Evolutionary conservation across 2,888 invertebrate species (phyloP).

Genomic region (Harpagoxenus sublaevis): DNA sequence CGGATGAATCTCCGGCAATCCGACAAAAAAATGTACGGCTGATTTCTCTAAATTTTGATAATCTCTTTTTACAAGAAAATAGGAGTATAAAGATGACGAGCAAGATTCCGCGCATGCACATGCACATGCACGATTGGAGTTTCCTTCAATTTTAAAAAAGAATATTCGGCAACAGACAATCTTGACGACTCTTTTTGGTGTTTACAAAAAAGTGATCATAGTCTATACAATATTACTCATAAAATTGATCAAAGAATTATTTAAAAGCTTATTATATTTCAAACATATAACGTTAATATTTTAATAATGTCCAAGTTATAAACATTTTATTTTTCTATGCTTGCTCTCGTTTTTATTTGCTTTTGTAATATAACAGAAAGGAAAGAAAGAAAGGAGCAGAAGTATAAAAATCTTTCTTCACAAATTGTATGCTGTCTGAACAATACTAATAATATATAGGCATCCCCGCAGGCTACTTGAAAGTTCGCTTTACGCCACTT

Average conservation of each 20-base stretch:
- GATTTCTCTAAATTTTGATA: no score
- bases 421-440: background rate
- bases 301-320: background rate
- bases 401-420: background rate
- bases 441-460: background rate
- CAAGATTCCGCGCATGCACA: no score
- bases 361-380: background rate
- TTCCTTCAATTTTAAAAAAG: no score
- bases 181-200: no score
- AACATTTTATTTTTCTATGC: background rate
- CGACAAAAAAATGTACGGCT: background rate
- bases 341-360: background rate
- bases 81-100: no score
- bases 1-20: background rate
- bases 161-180: no score
- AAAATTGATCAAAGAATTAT: background rate
- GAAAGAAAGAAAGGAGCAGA: background rate
- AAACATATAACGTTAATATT: background rate
- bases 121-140: no score
- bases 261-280: background rate
- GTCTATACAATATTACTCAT: background rate
- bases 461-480: no score
- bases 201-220: no score
- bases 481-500: no score
- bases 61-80: no score